Percentiles rank a stretch among this genome's conserved stretches.
These are phyloP conservation scores for Lytechinus pictus DNA, from an alignment of 35 echinoderm and acorn worm species.

Conservation along the genomic window DNA sequence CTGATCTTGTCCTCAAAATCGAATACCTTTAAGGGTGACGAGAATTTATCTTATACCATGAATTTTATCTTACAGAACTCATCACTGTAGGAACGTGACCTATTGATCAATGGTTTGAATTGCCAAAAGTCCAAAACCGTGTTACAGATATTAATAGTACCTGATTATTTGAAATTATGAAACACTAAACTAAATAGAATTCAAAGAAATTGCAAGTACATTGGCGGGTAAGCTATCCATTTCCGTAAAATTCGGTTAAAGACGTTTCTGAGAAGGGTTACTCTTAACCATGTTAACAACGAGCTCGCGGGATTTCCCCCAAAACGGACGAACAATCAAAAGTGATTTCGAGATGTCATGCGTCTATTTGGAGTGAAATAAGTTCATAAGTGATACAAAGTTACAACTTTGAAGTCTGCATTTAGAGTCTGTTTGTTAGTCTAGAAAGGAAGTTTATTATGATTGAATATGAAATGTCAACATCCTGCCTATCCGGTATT, in stretches of 20 bases:
- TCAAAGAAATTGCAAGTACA: too few species aligned
- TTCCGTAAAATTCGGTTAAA: too few species aligned
- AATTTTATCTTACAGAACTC: too few species aligned
- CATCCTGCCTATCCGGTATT: conserved; percentile 9
- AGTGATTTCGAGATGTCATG: neutral
- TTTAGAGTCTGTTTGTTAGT: neutral
- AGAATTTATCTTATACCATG: neutral
- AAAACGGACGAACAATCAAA: neutral
- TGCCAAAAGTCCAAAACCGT: too few species aligned
- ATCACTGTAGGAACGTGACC: too few species aligned
- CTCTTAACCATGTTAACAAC: too few species aligned
- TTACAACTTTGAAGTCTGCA: neutral
- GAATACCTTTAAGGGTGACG: neutral
- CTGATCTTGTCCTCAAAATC: neutral
- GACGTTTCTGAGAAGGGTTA: too few species aligned
- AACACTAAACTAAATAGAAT: too few species aligned
- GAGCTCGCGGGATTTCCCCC: neutral
- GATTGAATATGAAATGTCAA: conserved; percentile 43
- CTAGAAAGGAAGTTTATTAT: neutral
- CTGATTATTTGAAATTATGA: too few species aligned
- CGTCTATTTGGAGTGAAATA: neutral
- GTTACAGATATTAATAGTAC: too few species aligned
- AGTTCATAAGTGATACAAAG: neutral
- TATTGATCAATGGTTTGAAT: too few species aligned
- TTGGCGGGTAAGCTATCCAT: too few species aligned